These are phyloP conservation scores for Cerastis leucographa DNA, from an alignment of 2,888 invertebrate species.

Conservation along the genomic window DNA sequence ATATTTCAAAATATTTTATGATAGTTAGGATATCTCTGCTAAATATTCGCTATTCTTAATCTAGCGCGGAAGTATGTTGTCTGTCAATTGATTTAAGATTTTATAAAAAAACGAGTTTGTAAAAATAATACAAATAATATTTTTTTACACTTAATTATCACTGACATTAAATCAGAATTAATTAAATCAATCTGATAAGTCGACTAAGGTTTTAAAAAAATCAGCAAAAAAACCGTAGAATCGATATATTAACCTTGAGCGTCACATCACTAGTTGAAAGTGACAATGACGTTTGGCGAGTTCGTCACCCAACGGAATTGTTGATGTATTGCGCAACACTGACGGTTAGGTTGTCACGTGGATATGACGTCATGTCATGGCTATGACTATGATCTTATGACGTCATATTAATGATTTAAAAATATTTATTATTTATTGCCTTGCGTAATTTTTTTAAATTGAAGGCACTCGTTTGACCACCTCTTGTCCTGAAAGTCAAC, in stretches of 20 bases:
- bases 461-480: neutral
- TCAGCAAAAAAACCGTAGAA: neutral
- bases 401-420: constrained; percentile 21
- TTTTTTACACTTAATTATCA: constrained; percentile 22
- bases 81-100: neutral
- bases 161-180: constrained; percentile 43
- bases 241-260: constrained; percentile 68
- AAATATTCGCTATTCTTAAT: neutral
- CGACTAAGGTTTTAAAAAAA: neutral
- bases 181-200: constrained; percentile 23
- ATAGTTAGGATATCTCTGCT: neutral
- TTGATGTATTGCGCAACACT: constrained; percentile 50
- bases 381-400: constrained; percentile 14
- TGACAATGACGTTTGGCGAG: constrained; percentile 66
- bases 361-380: constrained; percentile 36
- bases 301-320: constrained; percentile 46
- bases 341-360: constrained; percentile 28
- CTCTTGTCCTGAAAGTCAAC: neutral
- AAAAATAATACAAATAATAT: no score
- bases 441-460: constrained; percentile 20
- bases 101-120: neutral
- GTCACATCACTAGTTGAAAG: constrained; percentile 64
- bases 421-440: neutral
- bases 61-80: no score
- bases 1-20: no score